These are phyloP conservation scores for Leptinotarsa lineolata DNA, from an alignment of 1,140 invertebrate species.

Conservation along the genomic window DNA sequence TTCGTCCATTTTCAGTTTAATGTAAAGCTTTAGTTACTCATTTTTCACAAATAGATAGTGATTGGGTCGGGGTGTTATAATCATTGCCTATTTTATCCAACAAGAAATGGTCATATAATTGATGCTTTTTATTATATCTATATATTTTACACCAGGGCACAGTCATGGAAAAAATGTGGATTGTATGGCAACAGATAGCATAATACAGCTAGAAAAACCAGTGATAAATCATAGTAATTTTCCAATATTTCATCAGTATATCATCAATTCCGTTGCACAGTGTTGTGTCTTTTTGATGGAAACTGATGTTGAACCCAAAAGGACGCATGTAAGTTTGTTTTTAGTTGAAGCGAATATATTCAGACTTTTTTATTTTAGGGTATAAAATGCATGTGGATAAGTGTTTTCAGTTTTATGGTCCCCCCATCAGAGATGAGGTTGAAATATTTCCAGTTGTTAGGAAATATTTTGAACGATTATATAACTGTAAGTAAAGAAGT, in stretches of 20 bases:
- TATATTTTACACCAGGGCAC: constrained; percentile 29
- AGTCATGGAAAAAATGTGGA: constrained; percentile 26
- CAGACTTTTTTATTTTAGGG: constrained; percentile 19
- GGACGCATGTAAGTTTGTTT: constrained; percentile 30
- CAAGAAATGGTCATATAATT: not conserved
- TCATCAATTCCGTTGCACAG: constrained; percentile 42
- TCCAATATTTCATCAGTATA: constrained; percentile 26
- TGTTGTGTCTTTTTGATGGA: constrained; percentile 38
- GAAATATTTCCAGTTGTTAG: constrained; percentile 30
- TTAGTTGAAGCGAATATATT: not conserved
- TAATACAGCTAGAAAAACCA: constrained; percentile 32
- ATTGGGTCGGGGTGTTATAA: too few species aligned
- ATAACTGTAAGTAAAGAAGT: constrained; percentile 24
- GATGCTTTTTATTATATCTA: not conserved
- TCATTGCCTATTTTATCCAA: too few species aligned
- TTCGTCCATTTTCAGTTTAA: too few species aligned
- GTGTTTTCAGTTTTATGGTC: constrained; percentile 21
- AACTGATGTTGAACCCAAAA: constrained; percentile 18
- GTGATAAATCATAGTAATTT: constrained; percentile 40
- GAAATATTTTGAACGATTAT: constrained; percentile 32
- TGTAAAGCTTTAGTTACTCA: too few species aligned
- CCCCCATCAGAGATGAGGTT: constrained; percentile 14
- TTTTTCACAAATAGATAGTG: too few species aligned
- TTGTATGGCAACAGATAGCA: constrained; percentile 28
- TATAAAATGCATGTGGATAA: constrained; percentile 41